Evolutionary conservation across 2,113 vertebrate species (phyloP).

Genomic region (Sarotherodon lohbergeri): DNA sequence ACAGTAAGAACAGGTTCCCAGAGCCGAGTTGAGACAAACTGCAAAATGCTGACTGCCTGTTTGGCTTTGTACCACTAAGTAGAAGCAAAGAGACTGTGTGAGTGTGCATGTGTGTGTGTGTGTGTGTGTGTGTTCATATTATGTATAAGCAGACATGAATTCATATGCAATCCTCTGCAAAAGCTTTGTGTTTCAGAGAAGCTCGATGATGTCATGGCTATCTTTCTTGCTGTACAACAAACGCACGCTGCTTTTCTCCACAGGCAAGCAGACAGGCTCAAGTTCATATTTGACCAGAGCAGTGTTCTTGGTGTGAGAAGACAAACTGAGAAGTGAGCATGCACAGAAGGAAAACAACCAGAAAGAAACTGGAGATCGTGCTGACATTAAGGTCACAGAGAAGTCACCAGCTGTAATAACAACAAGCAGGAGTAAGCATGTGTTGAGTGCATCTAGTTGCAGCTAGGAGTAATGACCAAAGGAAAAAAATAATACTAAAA

Average conservation of each 20-base stretch:
- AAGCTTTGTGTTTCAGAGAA: not conserved
- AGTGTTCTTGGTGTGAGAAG: slow-evolving; percentile 29
- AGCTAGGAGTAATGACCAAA: not conserved
- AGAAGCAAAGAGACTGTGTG: not conserved
- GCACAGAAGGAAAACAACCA: slow-evolving; percentile 27
- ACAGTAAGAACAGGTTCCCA: slow-evolving; percentile 51
- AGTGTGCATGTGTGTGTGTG: not conserved
- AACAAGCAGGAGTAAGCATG: slow-evolving; percentile 1
- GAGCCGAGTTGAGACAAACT: slow-evolving; percentile 15
- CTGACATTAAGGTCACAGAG: slow-evolving; percentile 20
- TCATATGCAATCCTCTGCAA: not conserved
- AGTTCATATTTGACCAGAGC: not conserved
- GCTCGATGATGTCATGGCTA: not conserved
- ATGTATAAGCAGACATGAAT: not conserved
- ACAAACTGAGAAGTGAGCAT: slow-evolving; percentile 23
- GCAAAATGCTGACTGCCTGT: slow-evolving; percentile 33
- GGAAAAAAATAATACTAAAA: not conserved
- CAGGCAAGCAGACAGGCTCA: not conserved
- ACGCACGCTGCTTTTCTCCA: not conserved
- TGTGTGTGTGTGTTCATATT: not conserved
- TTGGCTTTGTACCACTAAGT: not conserved
- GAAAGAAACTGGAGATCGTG: slow-evolving; percentile 6
- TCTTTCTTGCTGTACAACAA: not conserved
- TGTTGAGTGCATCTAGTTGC: not conserved
- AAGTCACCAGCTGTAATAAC: slow-evolving; percentile 56